Evolutionary conservation across 2,797 vertebrate species (phyloP).

Genomic region (Notamacropus eugenii): DNA sequence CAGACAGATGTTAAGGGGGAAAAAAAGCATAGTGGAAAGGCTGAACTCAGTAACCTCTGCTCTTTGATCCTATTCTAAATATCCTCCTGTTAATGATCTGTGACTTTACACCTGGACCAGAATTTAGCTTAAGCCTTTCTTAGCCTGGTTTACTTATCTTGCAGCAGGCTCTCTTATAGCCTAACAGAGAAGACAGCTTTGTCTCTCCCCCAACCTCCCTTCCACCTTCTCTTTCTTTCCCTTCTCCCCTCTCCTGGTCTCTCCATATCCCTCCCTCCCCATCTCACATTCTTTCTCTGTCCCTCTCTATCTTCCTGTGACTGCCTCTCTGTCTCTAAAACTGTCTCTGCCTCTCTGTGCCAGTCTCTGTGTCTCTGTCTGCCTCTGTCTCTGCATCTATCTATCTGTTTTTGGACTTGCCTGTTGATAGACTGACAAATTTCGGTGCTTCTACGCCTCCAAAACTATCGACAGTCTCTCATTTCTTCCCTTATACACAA

Average conservation of each 20-base stretch:
- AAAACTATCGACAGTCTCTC: neutral
- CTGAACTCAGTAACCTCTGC: neutral
- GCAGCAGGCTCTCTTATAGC: neutral
- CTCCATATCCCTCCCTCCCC: neutral
- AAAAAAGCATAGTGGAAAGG: neutral
- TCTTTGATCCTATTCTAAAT: neutral
- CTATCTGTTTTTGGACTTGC: neutral
- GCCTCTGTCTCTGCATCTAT: neutral
- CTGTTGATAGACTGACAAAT: neutral
- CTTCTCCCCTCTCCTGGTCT: neutral
- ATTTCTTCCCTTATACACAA: neutral
- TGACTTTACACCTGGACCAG: neutral
- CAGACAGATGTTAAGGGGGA: neutral
- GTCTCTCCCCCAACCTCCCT: neutral
- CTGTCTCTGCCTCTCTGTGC: neutral
- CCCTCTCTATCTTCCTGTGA: neutral
- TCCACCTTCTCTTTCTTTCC: neutral
- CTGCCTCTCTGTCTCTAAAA: neutral
- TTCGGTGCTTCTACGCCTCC: neutral
- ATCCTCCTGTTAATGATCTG: neutral
- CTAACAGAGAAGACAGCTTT: neutral
- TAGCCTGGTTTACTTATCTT: neutral
- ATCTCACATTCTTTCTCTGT: neutral
- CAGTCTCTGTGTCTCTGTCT: neutral
- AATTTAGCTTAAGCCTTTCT: neutral